A percentile compares a stretch with the other conserved stretches of the same genome.
Evolutionary conservation across 2,888 invertebrate species (phyloP).

Genomic region (Biston stratarius): DNA sequence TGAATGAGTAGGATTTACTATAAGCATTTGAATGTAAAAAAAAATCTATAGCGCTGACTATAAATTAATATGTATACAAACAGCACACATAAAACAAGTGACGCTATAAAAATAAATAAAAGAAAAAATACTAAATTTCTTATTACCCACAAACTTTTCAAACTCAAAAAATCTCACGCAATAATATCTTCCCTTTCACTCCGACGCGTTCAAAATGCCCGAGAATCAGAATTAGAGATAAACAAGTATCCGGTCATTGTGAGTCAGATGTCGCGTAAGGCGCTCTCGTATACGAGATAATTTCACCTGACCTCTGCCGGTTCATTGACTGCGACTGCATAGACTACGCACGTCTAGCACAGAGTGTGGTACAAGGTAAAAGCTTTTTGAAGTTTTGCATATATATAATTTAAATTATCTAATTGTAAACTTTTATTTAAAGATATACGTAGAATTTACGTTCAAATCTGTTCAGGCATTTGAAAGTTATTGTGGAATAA

Average conservation of each 20-base stretch:
- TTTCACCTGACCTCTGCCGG: constrained; percentile 85
- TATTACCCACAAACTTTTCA: neutral
- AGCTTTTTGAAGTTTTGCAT: neutral
- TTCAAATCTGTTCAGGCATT: no score
- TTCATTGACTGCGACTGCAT: constrained; percentile 85
- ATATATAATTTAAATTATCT: no score
- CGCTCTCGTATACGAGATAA: constrained; percentile 74
- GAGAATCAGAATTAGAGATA: constrained; percentile 65
- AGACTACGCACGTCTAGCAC: constrained; percentile 82
- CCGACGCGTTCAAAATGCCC: constrained; percentile 60
- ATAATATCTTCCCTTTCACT: constrained; percentile 29
- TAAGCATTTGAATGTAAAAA: no score
- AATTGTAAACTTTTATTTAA: no score
- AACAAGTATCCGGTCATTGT: constrained; percentile 76
- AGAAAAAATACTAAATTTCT: neutral
- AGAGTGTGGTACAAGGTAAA: constrained; percentile 43
- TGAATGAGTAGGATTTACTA: no score
- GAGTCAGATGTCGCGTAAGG: constrained; percentile 80
- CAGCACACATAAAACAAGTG: no score
- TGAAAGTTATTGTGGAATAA: no score
- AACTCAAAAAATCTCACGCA: constrained; percentile 7
- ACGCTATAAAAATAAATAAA: no score
- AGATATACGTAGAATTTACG: no score
- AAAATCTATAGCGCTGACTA: no score
- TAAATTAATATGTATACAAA: no score